Evolutionary conservation across 1,140 invertebrate species (phyloP).

Genomic region (Brachionus sp.): DNA sequence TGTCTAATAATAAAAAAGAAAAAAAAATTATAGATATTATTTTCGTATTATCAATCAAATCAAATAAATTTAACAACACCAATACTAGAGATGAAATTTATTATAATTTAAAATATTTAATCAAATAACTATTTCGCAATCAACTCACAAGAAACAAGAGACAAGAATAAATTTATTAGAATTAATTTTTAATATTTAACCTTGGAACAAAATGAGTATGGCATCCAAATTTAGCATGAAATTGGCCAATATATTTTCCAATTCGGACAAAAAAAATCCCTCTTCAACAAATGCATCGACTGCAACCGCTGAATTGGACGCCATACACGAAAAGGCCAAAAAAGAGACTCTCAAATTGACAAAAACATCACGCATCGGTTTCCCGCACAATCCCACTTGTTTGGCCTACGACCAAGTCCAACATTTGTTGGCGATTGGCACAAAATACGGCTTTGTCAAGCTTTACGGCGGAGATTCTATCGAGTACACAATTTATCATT

Average conservation of each 20-base stretch:
- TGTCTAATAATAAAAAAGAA: neutral
- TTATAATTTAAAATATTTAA: constrained; percentile 23
- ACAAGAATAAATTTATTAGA: neutral
- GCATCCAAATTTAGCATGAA: constrained; percentile 42
- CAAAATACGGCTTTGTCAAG: constrained; percentile 86
- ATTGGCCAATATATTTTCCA: constrained; percentile 45
- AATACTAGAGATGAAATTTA: neutral
- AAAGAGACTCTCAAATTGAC: constrained; percentile 42
- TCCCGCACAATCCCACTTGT: constrained; percentile 92
- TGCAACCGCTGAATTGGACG: constrained; percentile 23
- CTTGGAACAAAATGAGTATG: constrained; percentile 40
- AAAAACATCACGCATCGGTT: constrained; percentile 93
- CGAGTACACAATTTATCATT: constrained; percentile 46
- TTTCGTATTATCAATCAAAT: constrained; percentile 32
- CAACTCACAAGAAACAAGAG: neutral
- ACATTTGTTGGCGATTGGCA: constrained; percentile 89
- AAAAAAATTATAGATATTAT: neutral
- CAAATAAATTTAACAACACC: constrained; percentile 12
- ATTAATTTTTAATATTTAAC: neutral
- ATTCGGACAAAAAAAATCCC: constrained; percentile 13
- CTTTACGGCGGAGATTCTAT: constrained; percentile 67
- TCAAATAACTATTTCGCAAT: neutral
- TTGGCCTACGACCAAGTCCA: constrained; percentile 96
- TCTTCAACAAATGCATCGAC: neutral
- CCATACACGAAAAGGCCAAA: constrained; percentile 31